Base-by-base conservation (phyloP, 2,797 vertebrate genomes). In the Erpetoichthys calabaricus region DNA sequence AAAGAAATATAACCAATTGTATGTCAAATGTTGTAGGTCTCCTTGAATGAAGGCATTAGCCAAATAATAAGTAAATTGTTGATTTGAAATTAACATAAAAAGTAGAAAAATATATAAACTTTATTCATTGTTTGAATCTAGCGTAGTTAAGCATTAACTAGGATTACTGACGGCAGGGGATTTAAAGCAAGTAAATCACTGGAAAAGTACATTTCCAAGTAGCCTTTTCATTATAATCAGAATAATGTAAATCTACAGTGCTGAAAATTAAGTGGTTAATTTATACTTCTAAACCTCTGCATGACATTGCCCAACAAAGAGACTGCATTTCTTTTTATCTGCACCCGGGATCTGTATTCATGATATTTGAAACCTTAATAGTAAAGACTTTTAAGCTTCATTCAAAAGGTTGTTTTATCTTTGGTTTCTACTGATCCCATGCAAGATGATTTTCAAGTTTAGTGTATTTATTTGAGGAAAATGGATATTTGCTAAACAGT, bases 311-410 rank as follows among this genome's bases (percentile, higher is more conserved):
- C 68, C 72, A 75, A 80, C 79, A 86, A 83, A 83, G 75, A 71
- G 75, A 82, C 78, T 81, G 68, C 63, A 50, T 59, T 59, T 45
- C 69, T 72, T 82, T 86, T 84, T 74, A 86, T 84, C 77, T 78
- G 60, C 25, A 60, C 66, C 25, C 25, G 64, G 69, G 73, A 71
- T 77, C 72, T 73, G 61, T 59, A 51, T 47, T 49, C 46, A 5
- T 56, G 45, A 10, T 41, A 60, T 55, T 50, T 51, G 44, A 57
- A 50, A 42, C 5, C 3, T 41, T 54, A 51, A 54, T 54, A 7
- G 42, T 54, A 42, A 42, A 47, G 25, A 3, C 9, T 68, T 67
- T 73, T 72, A 71, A 74, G 66, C 64, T 59, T 54, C 57, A 57
- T 72, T 75, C 76, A 80, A 73, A 80, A 80, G 77, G 68, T 67